A percentile compares a stretch with the other conserved stretches of the same genome.
phyloP scores from a whole-genome alignment of 2,888 invertebrate genomes.

The Beris morrisii region DNA sequence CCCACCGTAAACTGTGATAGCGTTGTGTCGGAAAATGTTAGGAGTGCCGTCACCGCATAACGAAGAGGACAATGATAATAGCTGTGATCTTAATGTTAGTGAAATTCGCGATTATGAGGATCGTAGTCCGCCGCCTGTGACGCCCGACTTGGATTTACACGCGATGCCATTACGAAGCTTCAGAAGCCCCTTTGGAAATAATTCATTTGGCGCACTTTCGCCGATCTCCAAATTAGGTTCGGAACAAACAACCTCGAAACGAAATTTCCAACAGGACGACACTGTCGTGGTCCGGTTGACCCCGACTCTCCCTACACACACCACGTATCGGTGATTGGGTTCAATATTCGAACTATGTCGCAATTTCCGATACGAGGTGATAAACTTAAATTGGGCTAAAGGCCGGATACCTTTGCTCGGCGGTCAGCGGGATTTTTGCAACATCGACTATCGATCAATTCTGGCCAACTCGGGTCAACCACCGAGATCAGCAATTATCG shows the following conservation, averaged over 20 bases:
- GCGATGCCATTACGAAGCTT: constrained; percentile 25
- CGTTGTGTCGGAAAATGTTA: constrained; percentile 53
- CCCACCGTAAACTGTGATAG: constrained; percentile 37
- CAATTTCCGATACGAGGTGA: too few species aligned
- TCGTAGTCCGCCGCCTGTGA: constrained; percentile 42
- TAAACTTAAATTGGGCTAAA: too few species aligned
- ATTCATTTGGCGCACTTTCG: constrained; percentile 52
- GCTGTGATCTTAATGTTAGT: constrained; percentile 35
- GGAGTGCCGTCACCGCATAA: constrained; percentile 48
- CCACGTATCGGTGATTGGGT: too few species aligned
- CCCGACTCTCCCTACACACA: too few species aligned
- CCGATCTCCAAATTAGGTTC: constrained; percentile 47
- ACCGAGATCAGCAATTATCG: too few species aligned
- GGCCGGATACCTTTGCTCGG: too few species aligned
- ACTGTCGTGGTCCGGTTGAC: too few species aligned
- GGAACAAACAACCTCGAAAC: constrained; percentile 17
- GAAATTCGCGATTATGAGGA: constrained; percentile 22
- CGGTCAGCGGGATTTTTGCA: too few species aligned
- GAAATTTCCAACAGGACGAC: too few species aligned
- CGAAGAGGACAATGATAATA: constrained; percentile 40
- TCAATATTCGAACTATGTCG: too few species aligned
- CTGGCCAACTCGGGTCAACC: too few species aligned
- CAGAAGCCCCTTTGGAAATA: constrained; percentile 48
- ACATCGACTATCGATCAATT: too few species aligned
- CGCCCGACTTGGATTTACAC: constrained; percentile 36